Conservation (phyloP, 2,797 vertebrate species). For the Oreochromis mossambicus region DNA sequence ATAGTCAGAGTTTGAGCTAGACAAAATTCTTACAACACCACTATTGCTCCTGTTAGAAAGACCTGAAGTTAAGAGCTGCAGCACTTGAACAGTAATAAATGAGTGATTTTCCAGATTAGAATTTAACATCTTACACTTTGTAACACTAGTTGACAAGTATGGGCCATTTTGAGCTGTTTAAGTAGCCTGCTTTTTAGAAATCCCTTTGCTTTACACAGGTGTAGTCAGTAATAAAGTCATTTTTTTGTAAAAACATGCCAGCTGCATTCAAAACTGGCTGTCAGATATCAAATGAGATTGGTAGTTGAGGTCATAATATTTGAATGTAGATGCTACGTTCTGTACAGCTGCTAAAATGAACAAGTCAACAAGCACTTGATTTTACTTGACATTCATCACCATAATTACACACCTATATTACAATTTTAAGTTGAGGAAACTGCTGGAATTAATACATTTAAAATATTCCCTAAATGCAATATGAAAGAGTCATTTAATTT, state of each 20-base stretch:
- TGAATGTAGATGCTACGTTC: neutral
- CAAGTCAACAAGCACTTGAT: conserved; percentile 23
- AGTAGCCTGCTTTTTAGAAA: neutral
- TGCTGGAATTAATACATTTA: neutral
- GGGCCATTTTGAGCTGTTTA: neutral
- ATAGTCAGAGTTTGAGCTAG: neutral
- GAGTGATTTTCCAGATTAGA: neutral
- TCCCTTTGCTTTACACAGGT: neutral
- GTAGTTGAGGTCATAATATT: neutral
- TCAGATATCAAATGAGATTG: neutral
- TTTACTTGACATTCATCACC: conserved; percentile 1
- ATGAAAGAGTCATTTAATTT: conserved; percentile 7
- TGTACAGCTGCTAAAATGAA: neutral
- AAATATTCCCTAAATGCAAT: neutral
- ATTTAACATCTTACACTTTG: neutral
- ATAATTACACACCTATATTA: conserved; percentile 17
- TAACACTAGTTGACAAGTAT: neutral
- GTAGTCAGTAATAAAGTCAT: neutral
- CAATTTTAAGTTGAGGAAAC: conserved; percentile 1
- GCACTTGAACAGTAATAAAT: neutral
- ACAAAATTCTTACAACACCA: neutral
- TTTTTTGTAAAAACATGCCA: neutral
- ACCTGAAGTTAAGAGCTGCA: neutral
- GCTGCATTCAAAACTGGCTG: neutral
- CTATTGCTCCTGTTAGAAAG: neutral